phyloP scores from a whole-genome alignment of 1,140 invertebrate species.

The Aphis gossypii region DNA sequence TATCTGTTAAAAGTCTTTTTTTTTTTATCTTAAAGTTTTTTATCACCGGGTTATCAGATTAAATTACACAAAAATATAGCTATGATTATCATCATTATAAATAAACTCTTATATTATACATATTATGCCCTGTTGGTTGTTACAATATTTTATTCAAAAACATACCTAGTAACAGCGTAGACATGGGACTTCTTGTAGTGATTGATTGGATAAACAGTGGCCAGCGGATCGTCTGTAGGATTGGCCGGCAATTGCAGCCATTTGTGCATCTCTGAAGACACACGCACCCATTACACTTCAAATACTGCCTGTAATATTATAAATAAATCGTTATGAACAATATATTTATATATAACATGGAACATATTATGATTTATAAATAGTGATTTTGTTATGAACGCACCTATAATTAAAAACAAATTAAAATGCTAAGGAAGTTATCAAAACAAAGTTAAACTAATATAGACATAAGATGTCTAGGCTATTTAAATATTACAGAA shows the following conservation, averaged over 20 bases:
- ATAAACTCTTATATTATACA: background rate
- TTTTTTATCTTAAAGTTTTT: background rate
- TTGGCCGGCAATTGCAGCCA: conserved; percentile 59
- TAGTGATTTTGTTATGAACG: background rate
- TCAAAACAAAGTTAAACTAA: background rate
- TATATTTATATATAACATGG: background rate
- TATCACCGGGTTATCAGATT: background rate
- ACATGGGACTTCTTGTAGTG: conserved; percentile 56
- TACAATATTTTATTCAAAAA: background rate
- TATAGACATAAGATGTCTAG: background rate
- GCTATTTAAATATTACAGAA: background rate
- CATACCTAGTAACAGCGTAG: conserved; percentile 60
- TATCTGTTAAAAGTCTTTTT: background rate
- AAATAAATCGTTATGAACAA: background rate
- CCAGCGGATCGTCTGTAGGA: conserved; percentile 60
- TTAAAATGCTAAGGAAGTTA: background rate
- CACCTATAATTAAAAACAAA: background rate
- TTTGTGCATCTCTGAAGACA: conserved; percentile 59
- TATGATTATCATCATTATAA: background rate
- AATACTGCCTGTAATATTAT: conserved; percentile 31
- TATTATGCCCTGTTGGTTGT: background rate
- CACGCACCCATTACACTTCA: conserved; percentile 56
- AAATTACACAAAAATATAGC: background rate
- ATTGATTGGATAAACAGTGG: conserved; percentile 56
- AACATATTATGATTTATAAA: background rate